These are phyloP conservation scores for Formica exsecta DNA, from an alignment of 1,140 invertebrate species.

Conservation along the genomic window DNA sequence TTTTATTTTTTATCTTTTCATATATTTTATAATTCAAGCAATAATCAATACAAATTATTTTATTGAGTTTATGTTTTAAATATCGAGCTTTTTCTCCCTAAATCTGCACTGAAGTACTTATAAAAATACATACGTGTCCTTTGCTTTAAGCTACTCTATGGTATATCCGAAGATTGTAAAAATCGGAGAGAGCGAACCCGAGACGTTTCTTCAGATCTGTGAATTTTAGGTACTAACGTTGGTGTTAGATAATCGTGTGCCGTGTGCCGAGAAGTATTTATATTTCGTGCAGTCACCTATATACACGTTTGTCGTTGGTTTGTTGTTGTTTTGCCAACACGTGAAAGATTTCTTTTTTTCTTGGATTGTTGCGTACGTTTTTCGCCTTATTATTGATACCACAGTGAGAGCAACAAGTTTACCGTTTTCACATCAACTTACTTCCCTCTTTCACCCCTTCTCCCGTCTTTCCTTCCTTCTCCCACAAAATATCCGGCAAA, in stretches of 20 bases:
- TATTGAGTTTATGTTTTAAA: background rate
- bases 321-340: constrained; percentile 85
- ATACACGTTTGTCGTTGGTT: constrained; percentile 86
- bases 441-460: constrained; percentile 29
- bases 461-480: background rate
- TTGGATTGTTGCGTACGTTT: constrained; percentile 82
- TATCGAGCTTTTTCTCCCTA: constrained; percentile 5
- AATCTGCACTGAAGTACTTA: constrained; percentile 13
- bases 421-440: constrained; percentile 55
- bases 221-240: constrained; percentile 85
- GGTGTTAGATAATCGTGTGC: constrained; percentile 86
- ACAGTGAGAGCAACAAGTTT: constrained; percentile 73
- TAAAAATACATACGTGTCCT: background rate
- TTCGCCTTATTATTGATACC: constrained; percentile 80
- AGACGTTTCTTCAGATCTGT: constrained; percentile 67
- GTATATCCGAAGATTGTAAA: constrained; percentile 22
- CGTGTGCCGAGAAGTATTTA: constrained; percentile 85
- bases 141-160: constrained; percentile 27
- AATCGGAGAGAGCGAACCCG: constrained; percentile 64
- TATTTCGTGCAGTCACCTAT: constrained; percentile 82
- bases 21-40: background rate
- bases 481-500: background rate
- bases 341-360: constrained; percentile 77
- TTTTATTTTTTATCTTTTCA: background rate
- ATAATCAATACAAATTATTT: background rate